Base-by-base conservation (phyloP, 2,888 invertebrate species). In the Nymphalis c-album region DNA sequence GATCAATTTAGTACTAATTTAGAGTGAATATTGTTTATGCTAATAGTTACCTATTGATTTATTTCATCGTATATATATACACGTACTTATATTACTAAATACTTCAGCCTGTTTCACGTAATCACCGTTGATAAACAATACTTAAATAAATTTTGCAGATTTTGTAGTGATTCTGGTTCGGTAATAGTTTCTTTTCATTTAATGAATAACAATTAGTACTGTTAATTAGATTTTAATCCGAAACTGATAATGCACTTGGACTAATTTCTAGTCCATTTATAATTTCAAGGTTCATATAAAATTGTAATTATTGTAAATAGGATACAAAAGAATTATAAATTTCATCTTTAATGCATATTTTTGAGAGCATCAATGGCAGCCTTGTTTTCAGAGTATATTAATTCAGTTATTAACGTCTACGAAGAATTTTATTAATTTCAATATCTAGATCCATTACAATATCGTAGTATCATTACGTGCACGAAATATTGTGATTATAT, bases 371-470 rank as follows among this genome's bases (percentile, higher is more conserved):
- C 35, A 35, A 40, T 18, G n/a, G n/a, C 18, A 57, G 1, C 20
- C 40, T 57, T 57, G 57, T 57, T 40, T 57, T 57, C 26, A 57
- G 35, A 18, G 10, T n/a, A 57, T 57, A 18, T 31, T 31, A 31
- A 31, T 18, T 57, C 13, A 53, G 17, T 16, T 53, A 53, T 53
- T 53, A 53, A 53, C 16, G 0, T 53, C 17, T 53, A 53, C 53
- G 22, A 53, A 53, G 45, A 60, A 60, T 22, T 60, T 60, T 22
- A 47, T 26, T 17, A 22, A 60, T 60, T 60, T 47, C n/a, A 60
- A 60, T 60, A 60, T 60, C 60, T 60, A 60, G 60, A 47, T 60
- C 60, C 26, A 60, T 60, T 60, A 40, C 47, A 60, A 46, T 26
- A 47, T 40, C 6, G 18, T 46, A n/a, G 60, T n/a, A 47, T 46